Conservation (phyloP, 2,888 invertebrate genomes). For the Epirrita christyi region DNA sequence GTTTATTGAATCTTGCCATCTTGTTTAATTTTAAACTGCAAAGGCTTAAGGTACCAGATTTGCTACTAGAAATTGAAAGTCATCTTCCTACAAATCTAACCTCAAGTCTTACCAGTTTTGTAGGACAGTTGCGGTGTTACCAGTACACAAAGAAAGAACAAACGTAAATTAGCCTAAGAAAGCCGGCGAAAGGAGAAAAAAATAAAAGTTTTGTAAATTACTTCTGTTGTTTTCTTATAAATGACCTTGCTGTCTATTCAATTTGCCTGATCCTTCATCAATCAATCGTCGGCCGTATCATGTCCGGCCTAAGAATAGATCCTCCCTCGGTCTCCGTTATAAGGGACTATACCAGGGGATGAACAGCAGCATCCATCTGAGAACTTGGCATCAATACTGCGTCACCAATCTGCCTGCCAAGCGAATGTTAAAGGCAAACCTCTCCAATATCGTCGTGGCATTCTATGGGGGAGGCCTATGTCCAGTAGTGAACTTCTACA, state of each 20-base stretch:
- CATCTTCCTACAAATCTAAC: slow-evolving; percentile 35
- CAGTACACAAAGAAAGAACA: slow-evolving; percentile 79
- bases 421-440: no score
- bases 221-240: slow-evolving; percentile 54
- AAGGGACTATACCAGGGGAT: no score
- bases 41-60: slow-evolving; percentile 48
- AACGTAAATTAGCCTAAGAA: slow-evolving; percentile 74
- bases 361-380: no score
- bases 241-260: not conserved
- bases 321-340: no score
- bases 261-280: no score
- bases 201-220: slow-evolving; percentile 83
- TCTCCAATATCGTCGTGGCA: no score
- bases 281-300: no score
- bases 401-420: no score
- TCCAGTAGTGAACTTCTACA: no score
- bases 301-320: no score
- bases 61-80: slow-evolving; percentile 13
- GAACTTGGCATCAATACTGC: no score
- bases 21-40: slow-evolving; percentile 67
- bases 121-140: slow-evolving; percentile 79
- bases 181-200: slow-evolving; percentile 73
- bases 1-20: slow-evolving; percentile 82
- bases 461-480: no score
- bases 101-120: slow-evolving; percentile 58